Base-by-base conservation (phyloP, 2,113 vertebrate genomes). In the Lepus timidus region DNA sequence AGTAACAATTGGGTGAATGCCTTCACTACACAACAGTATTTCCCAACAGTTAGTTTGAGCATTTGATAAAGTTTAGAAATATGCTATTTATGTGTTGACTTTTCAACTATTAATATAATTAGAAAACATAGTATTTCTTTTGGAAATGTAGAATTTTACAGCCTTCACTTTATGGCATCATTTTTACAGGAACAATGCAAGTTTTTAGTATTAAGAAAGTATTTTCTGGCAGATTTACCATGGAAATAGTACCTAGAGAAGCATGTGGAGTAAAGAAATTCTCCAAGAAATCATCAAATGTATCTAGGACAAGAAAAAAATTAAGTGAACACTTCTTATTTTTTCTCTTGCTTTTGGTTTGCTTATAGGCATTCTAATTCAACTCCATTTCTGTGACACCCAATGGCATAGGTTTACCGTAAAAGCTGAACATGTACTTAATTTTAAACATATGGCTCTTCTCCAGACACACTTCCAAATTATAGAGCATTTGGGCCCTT, bases 371-470 rank as follows among this genome's bases (percentile, higher is more conserved):
- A 23, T 39, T 75, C 64, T 94, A 85, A 55, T 79, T 85, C 36
- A 81, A 1, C 65, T 85, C 87, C n/a, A 44, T 25, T 62, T 19
- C 76, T 88, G 80, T 5, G 80, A 82, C 82, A 91, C 61, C 49
- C 39, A 79, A 14, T 65, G 71, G 73, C 74, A 84, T 51, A 62
- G 82, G n/a, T 96, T 88, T 88, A 95, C 90, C 14, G 27, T 68
- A 70, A 96, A 95, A 97, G 36, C 9, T 27, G 49, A 88, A 74
- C 10, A 73, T 76, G 49, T 12, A 88, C 36, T 84, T 85, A 64
- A 76, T 71, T 88, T 86, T 91, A 95, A 95, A 90, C 78, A 61
- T 36, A 20, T n/a, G 84, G 1, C 49, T 97, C 58, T 64, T 97
- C 29, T 62, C 33, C 71, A 96, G 80, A 71, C 93, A 51, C 23